Percentiles rank a stretch among this genome's conserved stretches.
These are phyloP conservation scores for Philotrypesis tridentata DNA, from an alignment of 1,140 invertebrate species.

Conservation along the genomic window DNA sequence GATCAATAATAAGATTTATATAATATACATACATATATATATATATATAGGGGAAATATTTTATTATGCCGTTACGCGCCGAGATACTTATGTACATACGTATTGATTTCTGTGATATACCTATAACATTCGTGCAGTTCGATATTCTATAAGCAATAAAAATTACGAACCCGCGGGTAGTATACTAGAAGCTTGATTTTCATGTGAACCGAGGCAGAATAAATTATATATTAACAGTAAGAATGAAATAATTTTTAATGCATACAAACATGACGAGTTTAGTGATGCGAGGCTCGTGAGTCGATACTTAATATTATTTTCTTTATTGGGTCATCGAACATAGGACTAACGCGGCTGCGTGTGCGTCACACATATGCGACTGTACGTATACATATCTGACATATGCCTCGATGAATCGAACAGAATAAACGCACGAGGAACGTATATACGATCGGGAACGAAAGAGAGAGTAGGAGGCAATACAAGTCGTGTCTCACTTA, in stretches of 20 bases:
- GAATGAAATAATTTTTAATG: neutral
- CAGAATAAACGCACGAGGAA: neutral
- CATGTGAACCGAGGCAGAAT: neutral
- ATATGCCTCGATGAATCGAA: slow-evolving; percentile 3
- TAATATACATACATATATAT: too few species aligned
- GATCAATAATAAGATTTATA: too few species aligned
- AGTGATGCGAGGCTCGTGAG: neutral
- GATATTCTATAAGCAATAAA: too few species aligned
- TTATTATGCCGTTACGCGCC: slow-evolving; percentile 3
- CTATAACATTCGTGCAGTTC: neutral
- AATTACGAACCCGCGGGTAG: too few species aligned
- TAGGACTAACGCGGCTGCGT: neutral
- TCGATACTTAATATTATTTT: slow-evolving; percentile 18
- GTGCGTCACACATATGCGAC: neutral
- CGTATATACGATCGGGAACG: neutral
- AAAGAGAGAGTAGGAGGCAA: slow-evolving; percentile 23
- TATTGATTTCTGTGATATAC: neutral
- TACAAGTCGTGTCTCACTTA: slow-evolving; percentile 59
- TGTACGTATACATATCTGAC: neutral
- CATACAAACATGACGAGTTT: neutral
- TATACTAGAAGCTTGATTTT: too few species aligned
- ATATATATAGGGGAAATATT: neutral
- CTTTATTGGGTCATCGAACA: slow-evolving; percentile 34
- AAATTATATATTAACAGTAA: too few species aligned
- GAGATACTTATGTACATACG: neutral